Evolutionary conservation across 2,888 invertebrate genomes (phyloP), one percentile per base, ranked within the genome.

Genomic region (Tachina fera): DNA sequence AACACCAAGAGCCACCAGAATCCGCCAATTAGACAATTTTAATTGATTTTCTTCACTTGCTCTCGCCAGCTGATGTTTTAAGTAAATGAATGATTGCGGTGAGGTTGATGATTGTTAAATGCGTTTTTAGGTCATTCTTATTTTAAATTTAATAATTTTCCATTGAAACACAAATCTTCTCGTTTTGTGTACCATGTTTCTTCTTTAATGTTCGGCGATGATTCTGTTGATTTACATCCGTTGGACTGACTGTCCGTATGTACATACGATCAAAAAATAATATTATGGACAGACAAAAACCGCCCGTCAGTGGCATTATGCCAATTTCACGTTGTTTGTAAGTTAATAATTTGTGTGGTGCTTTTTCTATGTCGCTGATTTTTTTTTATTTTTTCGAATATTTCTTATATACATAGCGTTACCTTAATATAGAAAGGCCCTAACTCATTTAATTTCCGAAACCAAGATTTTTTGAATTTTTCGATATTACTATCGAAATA

Each of bases 91-190:
- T 67, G 67, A 47, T 43, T 60, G 31, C 13, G 13, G 19, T 19
- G 60, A 60, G n/a, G 2, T 31, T 60, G 58, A 47, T 51, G 6
- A 63, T 76, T 82, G 74, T 83, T 84, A 76, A 81, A 82, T 89
- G 88, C 89, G 89, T 87, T 90, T 90, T 90, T 89, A 89, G 90
- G 90, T 90, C 89, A 90, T 87, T 61, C 53, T 78, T 74, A 81
- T 81, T 88, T 90, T 89, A 90, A 89, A 88, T 85, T 88, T 89
- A 88, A 89, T 87, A 80, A 77, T 77, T 87, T 80, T 85, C 79
- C 83, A 80, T 81, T 71, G n/a, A 53, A 76, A 61, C 9, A 10
- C 76, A 56, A 72, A 68, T 58, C 1, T 72, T 72, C 74, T 67
- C 1, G 13, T 77, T 71, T 58, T 82, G 43, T 41, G 75, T 67